These are phyloP conservation scores for Paralvinella palmiformis DNA, from an alignment of 1,140 invertebrate species.

Conservation along the genomic window DNA sequence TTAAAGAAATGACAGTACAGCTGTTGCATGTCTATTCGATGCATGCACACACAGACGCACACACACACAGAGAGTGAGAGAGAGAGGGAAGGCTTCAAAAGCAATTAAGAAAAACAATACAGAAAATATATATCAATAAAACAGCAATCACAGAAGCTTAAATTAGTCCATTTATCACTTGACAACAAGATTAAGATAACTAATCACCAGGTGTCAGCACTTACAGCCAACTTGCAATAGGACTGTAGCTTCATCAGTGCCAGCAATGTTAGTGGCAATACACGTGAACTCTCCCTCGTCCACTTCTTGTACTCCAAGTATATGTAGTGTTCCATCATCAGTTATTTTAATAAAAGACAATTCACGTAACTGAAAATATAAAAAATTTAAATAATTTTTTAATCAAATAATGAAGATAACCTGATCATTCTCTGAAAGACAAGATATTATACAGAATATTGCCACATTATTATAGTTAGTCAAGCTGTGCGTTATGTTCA, in stretches of 20 bases:
- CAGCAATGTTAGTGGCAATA: conserved; percentile 52
- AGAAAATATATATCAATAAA: too few species aligned
- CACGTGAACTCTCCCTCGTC: conserved; percentile 50
- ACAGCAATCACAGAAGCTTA: background rate
- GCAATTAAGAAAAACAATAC: too few species aligned
- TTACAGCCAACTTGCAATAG: conserved; percentile 51
- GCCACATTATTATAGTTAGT: too few species aligned
- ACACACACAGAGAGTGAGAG: too few species aligned
- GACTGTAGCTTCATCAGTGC: conserved; percentile 37
- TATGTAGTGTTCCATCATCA: conserved; percentile 32
- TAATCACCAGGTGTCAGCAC: conserved; percentile 20
- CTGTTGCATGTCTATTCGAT: too few species aligned
- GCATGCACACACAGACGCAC: too few species aligned
- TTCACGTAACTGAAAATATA: conserved; percentile 34
- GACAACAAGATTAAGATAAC: background rate
- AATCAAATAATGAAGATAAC: background rate
- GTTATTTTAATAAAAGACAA: conserved; percentile 40
- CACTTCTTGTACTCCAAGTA: conserved; percentile 32
- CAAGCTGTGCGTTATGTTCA: too few species aligned
- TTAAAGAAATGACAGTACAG: too few species aligned
- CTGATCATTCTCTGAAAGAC: too few species aligned
- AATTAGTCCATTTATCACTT: background rate
- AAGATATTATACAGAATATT: too few species aligned
- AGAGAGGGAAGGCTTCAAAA: too few species aligned
- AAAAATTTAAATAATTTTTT: conserved; percentile 4